A percentile compares a stretch with the other conserved stretches of the same genome.
Evolutionary conservation across 1,140 invertebrate species (phyloP).

Genomic region (Dreissena rostriformis): DNA sequence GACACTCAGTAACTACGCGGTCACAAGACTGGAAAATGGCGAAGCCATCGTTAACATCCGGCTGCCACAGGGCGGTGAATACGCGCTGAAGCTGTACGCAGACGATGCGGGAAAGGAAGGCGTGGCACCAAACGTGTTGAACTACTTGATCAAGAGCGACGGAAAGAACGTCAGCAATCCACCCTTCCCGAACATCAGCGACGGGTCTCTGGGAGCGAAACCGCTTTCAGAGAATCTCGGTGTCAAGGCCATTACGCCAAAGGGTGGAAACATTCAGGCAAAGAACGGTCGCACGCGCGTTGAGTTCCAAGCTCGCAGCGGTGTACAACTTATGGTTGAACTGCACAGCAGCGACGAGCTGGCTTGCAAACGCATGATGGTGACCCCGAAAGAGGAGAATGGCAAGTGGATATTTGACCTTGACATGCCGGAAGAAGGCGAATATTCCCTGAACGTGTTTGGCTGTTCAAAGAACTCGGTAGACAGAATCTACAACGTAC

Average conservation of each 20-base stretch:
- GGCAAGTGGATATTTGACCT: slow-evolving; percentile 74
- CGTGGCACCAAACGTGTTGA: slow-evolving; percentile 75
- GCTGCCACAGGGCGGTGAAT: slow-evolving; percentile 76
- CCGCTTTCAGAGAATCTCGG: slow-evolving; percentile 66
- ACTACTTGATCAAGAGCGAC: slow-evolving; percentile 75
- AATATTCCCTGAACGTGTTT: slow-evolving; percentile 78
- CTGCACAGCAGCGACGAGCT: slow-evolving; percentile 72
- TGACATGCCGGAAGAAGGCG: slow-evolving; percentile 72
- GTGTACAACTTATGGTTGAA: slow-evolving; percentile 73
- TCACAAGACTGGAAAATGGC: slow-evolving; percentile 70
- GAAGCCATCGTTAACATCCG: slow-evolving; percentile 74
- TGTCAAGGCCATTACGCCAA: slow-evolving; percentile 70
- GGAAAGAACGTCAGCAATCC: slow-evolving; percentile 58
- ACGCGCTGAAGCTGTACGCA: slow-evolving; percentile 76
- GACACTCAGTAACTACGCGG: slow-evolving; percentile 73
- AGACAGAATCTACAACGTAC: slow-evolving; percentile 72
- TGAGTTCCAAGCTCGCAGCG: slow-evolving; percentile 66
- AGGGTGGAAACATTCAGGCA: slow-evolving; percentile 61
- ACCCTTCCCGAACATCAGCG: slow-evolving; percentile 75
- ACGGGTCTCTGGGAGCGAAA: slow-evolving; percentile 70
- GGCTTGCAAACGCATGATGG: slow-evolving; percentile 67
- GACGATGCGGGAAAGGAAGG: slow-evolving; percentile 71
- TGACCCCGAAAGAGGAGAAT: slow-evolving; percentile 59
- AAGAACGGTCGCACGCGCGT: slow-evolving; percentile 66
- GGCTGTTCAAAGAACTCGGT: slow-evolving; percentile 67